A percentile compares a stretch with the other conserved stretches of the same genome.
Conservation (phyloP, 2,113 vertebrate genomes). For the Anhinga anhinga region DNA sequence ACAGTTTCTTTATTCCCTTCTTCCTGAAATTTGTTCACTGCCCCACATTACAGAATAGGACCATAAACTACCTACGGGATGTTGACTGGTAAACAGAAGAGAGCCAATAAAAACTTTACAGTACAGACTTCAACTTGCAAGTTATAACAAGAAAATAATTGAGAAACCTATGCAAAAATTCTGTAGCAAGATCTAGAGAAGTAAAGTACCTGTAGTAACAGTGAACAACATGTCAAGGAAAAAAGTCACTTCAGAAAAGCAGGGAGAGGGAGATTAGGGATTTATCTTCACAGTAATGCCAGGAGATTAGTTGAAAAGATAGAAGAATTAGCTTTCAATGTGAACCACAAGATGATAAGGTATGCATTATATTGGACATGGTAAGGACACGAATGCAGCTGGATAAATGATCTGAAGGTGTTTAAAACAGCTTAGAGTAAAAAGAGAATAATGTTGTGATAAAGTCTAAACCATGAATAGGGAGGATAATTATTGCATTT, state of each 20-base stretch:
- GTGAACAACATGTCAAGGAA: conserved; percentile 58
- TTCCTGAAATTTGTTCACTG: neutral
- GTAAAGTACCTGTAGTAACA: conserved; percentile 26
- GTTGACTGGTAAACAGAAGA: neutral
- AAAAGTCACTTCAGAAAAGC: conserved; percentile 65
- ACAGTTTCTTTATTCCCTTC: neutral
- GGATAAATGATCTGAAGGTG: conserved; percentile 64
- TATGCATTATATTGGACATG: conserved; percentile 59
- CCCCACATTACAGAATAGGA: neutral
- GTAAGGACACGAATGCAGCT: conserved; percentile 60
- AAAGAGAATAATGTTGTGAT: conserved; percentile 62
- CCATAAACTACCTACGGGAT: accelerated
- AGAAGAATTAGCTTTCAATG: conserved; percentile 65
- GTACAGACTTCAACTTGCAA: neutral
- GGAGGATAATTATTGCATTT: conserved; percentile 58
- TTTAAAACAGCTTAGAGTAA: conserved; percentile 66
- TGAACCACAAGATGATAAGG: conserved; percentile 62
- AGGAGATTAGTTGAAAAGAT: conserved; percentile 67
- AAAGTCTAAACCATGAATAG: conserved; percentile 51
- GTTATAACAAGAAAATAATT: neutral
- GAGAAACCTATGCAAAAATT: conserved; percentile 5
- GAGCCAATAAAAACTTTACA: neutral
- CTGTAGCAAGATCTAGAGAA: neutral
- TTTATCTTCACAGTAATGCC: conserved; percentile 67
- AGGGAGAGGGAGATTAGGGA: conserved; percentile 59